phyloP scores from a whole-genome alignment of 37 sponge, comb jelly and placozoan genomes.

The Oopsacas minuta region DNA sequence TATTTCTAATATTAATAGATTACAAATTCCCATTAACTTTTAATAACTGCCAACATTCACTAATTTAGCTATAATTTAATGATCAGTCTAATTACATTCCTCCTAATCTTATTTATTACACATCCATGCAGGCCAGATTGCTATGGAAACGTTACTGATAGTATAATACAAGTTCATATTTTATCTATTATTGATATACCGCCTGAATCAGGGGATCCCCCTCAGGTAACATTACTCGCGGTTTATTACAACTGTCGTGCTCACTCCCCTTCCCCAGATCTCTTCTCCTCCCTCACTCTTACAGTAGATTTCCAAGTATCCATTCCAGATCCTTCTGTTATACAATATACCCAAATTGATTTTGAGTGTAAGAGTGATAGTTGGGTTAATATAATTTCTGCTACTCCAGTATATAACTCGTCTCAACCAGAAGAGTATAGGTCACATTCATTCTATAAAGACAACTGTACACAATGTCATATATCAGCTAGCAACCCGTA shows the following conservation, averaged over 20 bases:
- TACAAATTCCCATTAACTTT: background rate
- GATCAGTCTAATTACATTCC: background rate
- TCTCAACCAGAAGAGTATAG: background rate
- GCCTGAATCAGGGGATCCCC: background rate
- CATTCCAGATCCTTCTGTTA: background rate
- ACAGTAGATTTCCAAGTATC: background rate
- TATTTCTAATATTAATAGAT: background rate
- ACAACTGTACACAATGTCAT: slow-evolving; percentile 11
- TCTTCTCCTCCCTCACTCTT: background rate
- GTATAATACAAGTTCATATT: background rate
- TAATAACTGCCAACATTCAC: background rate
- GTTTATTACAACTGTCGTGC: slow-evolving; percentile 17
- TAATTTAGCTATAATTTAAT: no score
- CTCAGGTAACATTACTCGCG: background rate
- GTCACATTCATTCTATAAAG: background rate
- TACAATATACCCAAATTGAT: background rate
- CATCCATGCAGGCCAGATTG: background rate
- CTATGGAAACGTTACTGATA: background rate
- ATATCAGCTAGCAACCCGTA: slow-evolving; percentile 8
- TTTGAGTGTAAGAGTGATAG: background rate
- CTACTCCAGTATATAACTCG: background rate
- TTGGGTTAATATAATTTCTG: background rate
- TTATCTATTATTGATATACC: background rate
- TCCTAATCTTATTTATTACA: background rate
- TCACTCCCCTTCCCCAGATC: background rate